These are phyloP conservation scores for Trypoxylon attenuatum DNA, from an alignment of 2,888 invertebrate species.

Conservation along the genomic window DNA sequence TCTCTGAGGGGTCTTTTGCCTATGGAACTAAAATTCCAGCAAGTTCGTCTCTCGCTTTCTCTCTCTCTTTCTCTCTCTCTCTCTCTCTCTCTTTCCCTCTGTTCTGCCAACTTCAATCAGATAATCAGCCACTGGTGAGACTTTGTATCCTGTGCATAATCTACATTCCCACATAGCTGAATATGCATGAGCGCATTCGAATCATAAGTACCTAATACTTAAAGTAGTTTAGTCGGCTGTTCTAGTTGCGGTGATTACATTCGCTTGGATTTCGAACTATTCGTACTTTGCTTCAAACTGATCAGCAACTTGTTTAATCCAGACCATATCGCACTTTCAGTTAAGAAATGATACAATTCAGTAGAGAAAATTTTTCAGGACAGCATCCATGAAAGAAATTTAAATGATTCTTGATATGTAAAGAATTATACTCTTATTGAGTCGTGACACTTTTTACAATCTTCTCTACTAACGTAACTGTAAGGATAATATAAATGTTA, in stretches of 20 bases:
- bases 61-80: not conserved
- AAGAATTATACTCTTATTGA: too few relatives aligned
- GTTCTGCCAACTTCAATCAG: slow-evolving; percentile 31
- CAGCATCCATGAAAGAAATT: too few relatives aligned
- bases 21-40: not conserved
- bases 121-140: slow-evolving; percentile 42
- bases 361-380: too few relatives aligned
- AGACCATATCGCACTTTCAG: too few relatives aligned
- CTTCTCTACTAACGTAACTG: too few relatives aligned
- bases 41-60: too few relatives aligned
- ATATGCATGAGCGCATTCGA: slow-evolving; percentile 50
- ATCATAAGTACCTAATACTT: slow-evolving; percentile 44
- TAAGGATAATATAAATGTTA: too few relatives aligned
- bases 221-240: slow-evolving; percentile 47
- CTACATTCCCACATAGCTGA: slow-evolving; percentile 33
- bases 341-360: too few relatives aligned
- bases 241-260: slow-evolving; percentile 32
- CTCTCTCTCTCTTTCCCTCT: not conserved
- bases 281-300: too few relatives aligned
- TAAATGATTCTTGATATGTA: too few relatives aligned
- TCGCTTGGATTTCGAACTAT: too few relatives aligned
- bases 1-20: not conserved
- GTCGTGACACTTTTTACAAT: too few relatives aligned
- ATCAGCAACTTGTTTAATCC: not conserved
- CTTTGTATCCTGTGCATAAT: slow-evolving; percentile 38